A percentile compares a stretch with the other conserved stretches of the same genome.
These are phyloP conservation scores for Dichetophora obliterata DNA, from an alignment of 2,888 invertebrate species.

Conservation along the genomic window DNA sequence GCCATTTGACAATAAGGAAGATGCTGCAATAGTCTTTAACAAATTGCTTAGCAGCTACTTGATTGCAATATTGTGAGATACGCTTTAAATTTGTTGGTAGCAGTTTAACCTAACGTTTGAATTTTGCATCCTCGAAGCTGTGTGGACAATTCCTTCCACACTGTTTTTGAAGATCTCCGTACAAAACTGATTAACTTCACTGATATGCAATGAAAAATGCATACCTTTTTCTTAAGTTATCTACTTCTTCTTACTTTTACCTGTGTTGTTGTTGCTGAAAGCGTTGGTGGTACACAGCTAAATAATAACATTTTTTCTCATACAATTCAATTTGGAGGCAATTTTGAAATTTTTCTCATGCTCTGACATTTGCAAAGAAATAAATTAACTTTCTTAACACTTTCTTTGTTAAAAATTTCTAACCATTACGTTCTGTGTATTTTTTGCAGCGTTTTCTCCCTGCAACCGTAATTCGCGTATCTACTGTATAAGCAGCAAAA, in stretches of 20 bases:
- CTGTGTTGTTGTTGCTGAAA: not conserved
- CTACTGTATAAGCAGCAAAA: not conserved
- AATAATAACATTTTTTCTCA: conserved; percentile 21
- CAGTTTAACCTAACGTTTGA: not conserved
- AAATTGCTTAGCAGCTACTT: not conserved
- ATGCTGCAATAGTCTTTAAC: conserved; percentile 2
- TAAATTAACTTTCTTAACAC: conserved; percentile 45
- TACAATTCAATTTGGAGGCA: conserved; percentile 5
- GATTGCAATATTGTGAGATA: no score
- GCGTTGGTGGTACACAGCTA: not conserved
- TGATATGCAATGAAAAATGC: not conserved
- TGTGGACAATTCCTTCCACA: not conserved
- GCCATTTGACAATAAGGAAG: not conserved
- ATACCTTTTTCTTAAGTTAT: not conserved
- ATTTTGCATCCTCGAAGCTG: not conserved
- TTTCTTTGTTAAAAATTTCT: conserved; percentile 25
- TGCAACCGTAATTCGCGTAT: not conserved
- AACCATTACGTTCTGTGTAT: not conserved
- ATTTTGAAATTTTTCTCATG: conserved; percentile 25
- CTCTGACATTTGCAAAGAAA: conserved; percentile 26
- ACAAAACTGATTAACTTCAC: not conserved
- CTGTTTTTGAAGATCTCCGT: not conserved
- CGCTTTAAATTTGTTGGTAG: no score
- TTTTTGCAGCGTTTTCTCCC: conserved; percentile 16
- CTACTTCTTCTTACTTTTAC: not conserved